Evolutionary conservation across 2,113 vertebrate genomes (phyloP), one percentile per base, ranked within the genome.

Genomic region (Gyps fulvus): DNA sequence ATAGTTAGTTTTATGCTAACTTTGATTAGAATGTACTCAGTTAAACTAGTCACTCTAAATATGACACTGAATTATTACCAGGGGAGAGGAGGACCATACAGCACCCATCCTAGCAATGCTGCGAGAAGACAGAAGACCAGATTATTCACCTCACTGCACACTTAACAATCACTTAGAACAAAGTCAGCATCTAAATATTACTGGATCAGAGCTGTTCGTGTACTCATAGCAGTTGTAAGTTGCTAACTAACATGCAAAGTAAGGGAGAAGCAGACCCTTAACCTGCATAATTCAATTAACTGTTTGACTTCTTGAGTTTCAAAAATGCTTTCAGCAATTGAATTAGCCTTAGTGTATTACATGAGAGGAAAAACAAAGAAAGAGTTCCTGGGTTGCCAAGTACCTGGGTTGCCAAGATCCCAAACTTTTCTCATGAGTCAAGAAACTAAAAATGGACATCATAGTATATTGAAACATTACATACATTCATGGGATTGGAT

Each of bases 1-100:
- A 85, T 65, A 70, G 70, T 92, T 97, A 95, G 86, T 97, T 96
- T 97, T 89, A 79, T 62, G 72, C 45, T 89, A 77, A 71, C 17
- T 71, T 85, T 94, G 78, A 94, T 88, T 92, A 69, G 81, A 97
- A 96, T 22, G n/a, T 32, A 42, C 76, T 93, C 87, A 62, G 40
- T 72, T 86, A 52, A 66, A 76, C 76, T 26, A 66, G 40, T n/a
- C 83, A 61, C 38, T 94, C 10, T 10, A 58, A 87, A 78, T 15
- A 40, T 2, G 5, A 69, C 18, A 31, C 72, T 84, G 71, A 89
- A 65, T 76, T 66, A 40, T 62, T 58, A 83, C 7, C 25, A 47
- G 59, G 67, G 80, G 8, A 57, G 50, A 54, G 42, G 22, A 85
- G 25, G 43, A 57, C 14, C 36, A 50, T 18, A 69, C 32, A 94